Evolutionary conservation across 2,888 invertebrate species (phyloP), one percentile per base, ranked within the genome.

Genomic region (Mesopsocus fuscifrons): DNA sequence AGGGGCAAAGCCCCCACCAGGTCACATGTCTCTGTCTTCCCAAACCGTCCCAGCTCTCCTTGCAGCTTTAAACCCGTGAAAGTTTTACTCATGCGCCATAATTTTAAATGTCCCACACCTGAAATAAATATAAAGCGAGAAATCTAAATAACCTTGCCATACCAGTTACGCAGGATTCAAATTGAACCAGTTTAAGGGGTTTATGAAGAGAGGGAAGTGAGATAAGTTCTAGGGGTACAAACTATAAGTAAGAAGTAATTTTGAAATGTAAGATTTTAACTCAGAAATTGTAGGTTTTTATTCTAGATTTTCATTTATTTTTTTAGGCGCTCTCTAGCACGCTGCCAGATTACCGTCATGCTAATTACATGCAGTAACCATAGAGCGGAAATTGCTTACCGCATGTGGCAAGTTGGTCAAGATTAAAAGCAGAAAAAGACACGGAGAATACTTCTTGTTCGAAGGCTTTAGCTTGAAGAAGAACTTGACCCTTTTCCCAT

Each of bases 11-110:
- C 74, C 1, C 85, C 84, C 42, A 81, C 67, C 11, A 91, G 82
- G 56, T 91, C 88, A 32, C 85, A 84, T 50, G 88, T 84, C 59
- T 89, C 88, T 0, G 88, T 91, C 62, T 85, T 85, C 2, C 89
- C 91, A 58, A 91, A 92, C 54, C 84, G 70, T 1, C 91, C 91
- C n/a, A 85, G 59, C 53, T 81, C 77, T 2, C 88, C 87, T 60
- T 88, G 77, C 5, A 92, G 63, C 60, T 92, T 92, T 0, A 91
- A 62, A 1, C 91, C 91, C 0, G 91, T 92, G 55, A 91, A 92
- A 0, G 92, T 91, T 48, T 70, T 59, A 0, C 80, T 78, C 80
- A 91, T 89, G 66, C 85, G 89, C 91, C 91, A 92, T 61, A 88
- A 88, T 59, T 87, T 87, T 21, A 83, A 77, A 53, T 87, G 85